Evolutionary conservation across 2,113 vertebrate genomes (phyloP).

Genomic region (Melanerpes formicivorus): DNA sequence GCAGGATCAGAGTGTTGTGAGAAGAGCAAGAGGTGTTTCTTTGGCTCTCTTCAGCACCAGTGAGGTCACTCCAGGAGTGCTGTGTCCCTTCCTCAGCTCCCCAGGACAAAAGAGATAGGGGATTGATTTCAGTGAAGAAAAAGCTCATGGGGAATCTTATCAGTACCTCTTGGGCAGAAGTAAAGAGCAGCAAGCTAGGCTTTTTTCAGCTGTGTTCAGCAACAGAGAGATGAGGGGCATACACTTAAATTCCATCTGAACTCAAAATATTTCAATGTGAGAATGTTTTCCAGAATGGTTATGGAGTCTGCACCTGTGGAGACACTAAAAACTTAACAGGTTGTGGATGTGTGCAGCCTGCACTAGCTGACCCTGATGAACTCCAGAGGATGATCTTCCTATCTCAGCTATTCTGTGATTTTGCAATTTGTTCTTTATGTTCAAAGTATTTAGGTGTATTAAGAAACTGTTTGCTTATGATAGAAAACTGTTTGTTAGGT

Average conservation of each 20-base stretch:
- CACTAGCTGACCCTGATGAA: neutral
- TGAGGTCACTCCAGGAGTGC: neutral
- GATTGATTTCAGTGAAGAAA: neutral
- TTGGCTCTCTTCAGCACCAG: no score
- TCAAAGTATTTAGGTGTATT: neutral
- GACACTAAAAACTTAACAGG: neutral
- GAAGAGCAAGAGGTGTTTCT: no score
- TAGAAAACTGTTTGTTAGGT: neutral
- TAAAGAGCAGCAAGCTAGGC: no score
- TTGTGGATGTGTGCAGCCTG: neutral
- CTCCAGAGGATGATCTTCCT: neutral
- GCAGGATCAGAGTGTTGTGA: accelerated
- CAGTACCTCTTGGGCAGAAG: no score
- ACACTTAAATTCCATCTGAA: neutral
- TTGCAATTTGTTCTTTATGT: neutral
- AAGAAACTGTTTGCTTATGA: neutral
- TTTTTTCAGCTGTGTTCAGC: neutral
- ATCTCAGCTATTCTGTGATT: accelerated
- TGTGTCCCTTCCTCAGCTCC: neutral
- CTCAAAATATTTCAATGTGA: neutral
- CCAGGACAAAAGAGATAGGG: neutral
- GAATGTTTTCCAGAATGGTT: neutral
- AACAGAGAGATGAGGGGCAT: neutral
- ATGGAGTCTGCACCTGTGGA: neutral
- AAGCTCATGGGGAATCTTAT: neutral